Evolutionary conservation across 2,797 vertebrate species (phyloP), one percentile per base, ranked within the genome.

Genomic region (Ctenopoma kingsleyae): DNA sequence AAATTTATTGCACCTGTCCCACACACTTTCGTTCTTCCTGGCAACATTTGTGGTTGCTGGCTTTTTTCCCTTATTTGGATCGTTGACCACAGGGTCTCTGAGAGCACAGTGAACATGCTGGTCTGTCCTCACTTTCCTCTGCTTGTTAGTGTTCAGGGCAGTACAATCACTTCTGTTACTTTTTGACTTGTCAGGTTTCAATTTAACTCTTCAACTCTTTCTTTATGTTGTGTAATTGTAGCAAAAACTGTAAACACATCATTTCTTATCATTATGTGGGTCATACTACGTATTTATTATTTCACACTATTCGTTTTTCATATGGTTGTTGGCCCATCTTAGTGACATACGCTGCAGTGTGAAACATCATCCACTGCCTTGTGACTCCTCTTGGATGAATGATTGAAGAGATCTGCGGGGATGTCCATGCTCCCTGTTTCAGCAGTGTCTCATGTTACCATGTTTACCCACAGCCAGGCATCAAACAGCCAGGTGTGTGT

Each of bases 391-490:
- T 58, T 52, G 35, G 64, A 83, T 88, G 71, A 89, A 91, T 91
- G 87, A 92, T 89, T 85, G 30, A 89, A 65, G 58, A 78, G 68
- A 32, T 64, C 59, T 67, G 52, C 53, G 58, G 55, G 64, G 65
- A 70, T 17, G 66, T 59, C 65, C 55, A 1, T 1, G 20, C 50
- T 70, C 25, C 57, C 20, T 16, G 16, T 50, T 47, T 73, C 67
- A 76, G 50, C 13, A 50, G 67, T 9, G 46, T 79, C 78, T 90
- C 76, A 38, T 67, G 57, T 92, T 90, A 76, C 89, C 50, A 13
- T 70, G 64, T 81, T 89, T 69, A 75, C 54, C 44, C 58, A 52
- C 67, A 70, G 10, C 9, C 22, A 58, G 77, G n/a, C 53, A 63
- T 70, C 50, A 66, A 65, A 9, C 60, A 60, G 49, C 27, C 69